phyloP scores from a whole-genome alignment of 2,797 vertebrate genomes.

The Myotis planiceps region DNA sequence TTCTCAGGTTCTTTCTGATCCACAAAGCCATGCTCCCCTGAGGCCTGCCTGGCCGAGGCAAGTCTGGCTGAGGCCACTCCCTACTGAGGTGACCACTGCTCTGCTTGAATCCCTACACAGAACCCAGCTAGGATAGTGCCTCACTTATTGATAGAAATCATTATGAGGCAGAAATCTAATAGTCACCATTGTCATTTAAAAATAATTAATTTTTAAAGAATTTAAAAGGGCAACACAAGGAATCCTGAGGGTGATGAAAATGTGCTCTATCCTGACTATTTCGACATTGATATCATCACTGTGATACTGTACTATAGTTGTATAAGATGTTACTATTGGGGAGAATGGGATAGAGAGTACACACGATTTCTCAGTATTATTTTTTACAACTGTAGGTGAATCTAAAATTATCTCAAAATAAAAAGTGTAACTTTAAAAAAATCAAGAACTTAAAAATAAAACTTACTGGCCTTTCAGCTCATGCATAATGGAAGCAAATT shows the following conservation, averaged over 20 bases:
- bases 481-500: slow-evolving; percentile 82
- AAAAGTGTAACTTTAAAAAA: slow-evolving; percentile 58
- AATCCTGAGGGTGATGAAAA: neutral
- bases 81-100: neutral
- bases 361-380: neutral
- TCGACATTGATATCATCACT: neutral
- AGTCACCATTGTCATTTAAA: slow-evolving; percentile 49
- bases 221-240: neutral
- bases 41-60: neutral
- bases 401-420: neutral
- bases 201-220: slow-evolving; percentile 48
- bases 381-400: neutral
- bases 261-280: neutral
- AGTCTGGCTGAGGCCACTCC: neutral
- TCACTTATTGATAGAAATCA: neutral
- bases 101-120: neutral
- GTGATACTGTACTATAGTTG: neutral
- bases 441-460: slow-evolving; percentile 79
- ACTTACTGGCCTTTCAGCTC: slow-evolving; percentile 82
- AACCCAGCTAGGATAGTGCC: neutral
- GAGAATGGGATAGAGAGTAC: neutral
- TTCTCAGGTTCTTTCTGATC: neutral
- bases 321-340: too few relatives aligned
- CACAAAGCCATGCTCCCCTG: neutral
- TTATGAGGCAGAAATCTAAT: slow-evolving; percentile 25